Evolutionary conservation across 64 coral and sea anemone species (phyloP), one percentile per base, ranked within the genome.

Genomic region (Cladopsammia gracilis): DNA sequence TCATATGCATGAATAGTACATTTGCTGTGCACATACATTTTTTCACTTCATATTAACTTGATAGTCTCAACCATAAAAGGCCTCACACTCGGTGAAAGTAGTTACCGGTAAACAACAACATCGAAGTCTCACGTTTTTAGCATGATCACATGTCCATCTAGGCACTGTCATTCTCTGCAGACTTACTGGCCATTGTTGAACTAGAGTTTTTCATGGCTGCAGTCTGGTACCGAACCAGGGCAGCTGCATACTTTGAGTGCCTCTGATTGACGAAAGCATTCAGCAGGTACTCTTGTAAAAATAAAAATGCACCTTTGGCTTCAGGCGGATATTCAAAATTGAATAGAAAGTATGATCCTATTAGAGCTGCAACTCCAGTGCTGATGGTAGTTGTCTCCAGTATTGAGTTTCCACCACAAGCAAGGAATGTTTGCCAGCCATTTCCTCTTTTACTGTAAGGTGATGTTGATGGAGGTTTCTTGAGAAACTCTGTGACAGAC

Each of bases 221-320:
- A 80, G 77, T 80, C 25, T 80, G 77, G 15, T 80, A 60, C 0
- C 14, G n/a, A 14, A 80, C 77, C 23, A 80, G 14, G 24, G 77
- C 54, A 80, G 77, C 77, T 59, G 77, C 53, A 15, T n/a, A n/a
- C n/a, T n/a, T n/a, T n/a, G n/a, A n/a, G n/a, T n/a, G n/a, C n/a
- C n/a, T n/a, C n/a, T n/a, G 3, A 11, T 34, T 80, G 11, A 80
- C 57, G 13, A 61, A 80, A 16, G 60, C 54, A 44, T 80, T 80
- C 54, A 61, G 15, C 12, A 80, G 54, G 16, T 80, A 80, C 56
- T 80, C 77, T 60, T 80, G 77, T 0, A 80, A 42, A 19, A 80
- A 80, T 16, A 80, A 80, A 61, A 10, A 80, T 42, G 77, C 77
- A 15, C 77, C 23, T 80, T 80, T 80, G 2, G 77, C 77, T 34